These are phyloP conservation scores for Bombylius discolor DNA, from an alignment of 2,888 invertebrate genomes.

Conservation along the genomic window DNA sequence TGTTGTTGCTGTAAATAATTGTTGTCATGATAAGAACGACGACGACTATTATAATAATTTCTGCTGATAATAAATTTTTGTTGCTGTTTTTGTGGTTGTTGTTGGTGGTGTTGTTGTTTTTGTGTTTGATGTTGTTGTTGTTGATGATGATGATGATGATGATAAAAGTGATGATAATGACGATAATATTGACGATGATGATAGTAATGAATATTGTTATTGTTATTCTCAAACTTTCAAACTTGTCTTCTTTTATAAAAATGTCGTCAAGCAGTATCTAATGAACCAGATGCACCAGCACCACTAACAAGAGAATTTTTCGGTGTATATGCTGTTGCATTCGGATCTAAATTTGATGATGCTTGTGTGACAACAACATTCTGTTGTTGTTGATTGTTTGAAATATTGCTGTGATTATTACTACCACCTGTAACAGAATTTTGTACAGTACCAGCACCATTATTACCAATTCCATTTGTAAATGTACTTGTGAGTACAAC, in stretches of 20 bases:
- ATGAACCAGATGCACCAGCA: constrained; percentile 15
- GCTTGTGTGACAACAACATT: constrained; percentile 26
- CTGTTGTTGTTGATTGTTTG: constrained; percentile 15
- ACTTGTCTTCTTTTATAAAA: not conserved
- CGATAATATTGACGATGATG: not conserved
- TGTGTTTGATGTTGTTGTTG: not conserved
- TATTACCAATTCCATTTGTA: not conserved
- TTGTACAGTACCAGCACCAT: not conserved
- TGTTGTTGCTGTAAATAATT: no score
- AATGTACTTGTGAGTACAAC: not conserved
- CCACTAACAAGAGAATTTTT: constrained; percentile 44
- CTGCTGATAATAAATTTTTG: no score
- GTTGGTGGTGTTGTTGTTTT: not conserved
- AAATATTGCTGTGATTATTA: constrained; percentile 18
- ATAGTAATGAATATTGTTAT: not conserved
- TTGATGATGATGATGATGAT: not conserved
- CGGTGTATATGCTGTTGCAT: constrained; percentile 84
- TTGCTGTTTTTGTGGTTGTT: no score
- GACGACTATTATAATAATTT: no score
- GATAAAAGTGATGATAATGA: not conserved
- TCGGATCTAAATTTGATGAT: constrained; percentile 63
- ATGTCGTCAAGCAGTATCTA: constrained; percentile 21
- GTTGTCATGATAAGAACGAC: no score
- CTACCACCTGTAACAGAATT: not conserved
- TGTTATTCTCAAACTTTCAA: not conserved